Percentiles rank a stretch among this genome's conserved stretches.
These are phyloP conservation scores for Neodiprion fabricii DNA, from an alignment of 1,140 invertebrate genomes.

Conservation along the genomic window DNA sequence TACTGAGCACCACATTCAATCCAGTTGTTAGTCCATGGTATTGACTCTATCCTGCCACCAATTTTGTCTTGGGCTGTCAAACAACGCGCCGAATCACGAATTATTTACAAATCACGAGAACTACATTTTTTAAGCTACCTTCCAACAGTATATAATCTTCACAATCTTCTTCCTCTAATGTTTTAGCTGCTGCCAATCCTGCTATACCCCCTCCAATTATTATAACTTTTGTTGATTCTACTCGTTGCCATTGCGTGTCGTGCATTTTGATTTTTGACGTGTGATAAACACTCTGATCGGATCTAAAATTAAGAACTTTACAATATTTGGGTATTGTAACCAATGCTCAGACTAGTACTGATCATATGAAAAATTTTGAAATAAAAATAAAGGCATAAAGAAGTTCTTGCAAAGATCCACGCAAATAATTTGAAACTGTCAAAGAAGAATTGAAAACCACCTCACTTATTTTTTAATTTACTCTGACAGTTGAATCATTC, in stretches of 20 bases:
- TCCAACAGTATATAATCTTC: constrained; percentile 67
- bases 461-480: too few relatives aligned
- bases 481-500: too few relatives aligned
- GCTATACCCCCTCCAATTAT: constrained; percentile 71
- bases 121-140: constrained; percentile 50
- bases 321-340: too few relatives aligned
- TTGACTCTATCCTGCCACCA: constrained; percentile 70
- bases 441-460: too few relatives aligned
- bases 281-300: too few relatives aligned
- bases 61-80: constrained; percentile 60
- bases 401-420: neutral
- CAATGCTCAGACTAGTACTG: too few relatives aligned
- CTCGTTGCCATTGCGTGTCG: neutral
- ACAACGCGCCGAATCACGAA: constrained; percentile 15
- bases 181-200: constrained; percentile 64
- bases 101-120: constrained; percentile 11
- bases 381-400: neutral
- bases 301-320: too few relatives aligned
- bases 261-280: neutral
- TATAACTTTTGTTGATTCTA: constrained; percentile 47
- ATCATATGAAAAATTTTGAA: neutral
- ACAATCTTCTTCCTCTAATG: constrained; percentile 58
- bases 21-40: constrained; percentile 50
- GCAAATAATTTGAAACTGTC: neutral
- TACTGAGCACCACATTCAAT: constrained; percentile 78